Percentiles rank a stretch among this genome's conserved stretches.
These are phyloP conservation scores for Sarcophaga subvicina DNA, from an alignment of 2,888 invertebrate genomes.

Conservation along the genomic window DNA sequence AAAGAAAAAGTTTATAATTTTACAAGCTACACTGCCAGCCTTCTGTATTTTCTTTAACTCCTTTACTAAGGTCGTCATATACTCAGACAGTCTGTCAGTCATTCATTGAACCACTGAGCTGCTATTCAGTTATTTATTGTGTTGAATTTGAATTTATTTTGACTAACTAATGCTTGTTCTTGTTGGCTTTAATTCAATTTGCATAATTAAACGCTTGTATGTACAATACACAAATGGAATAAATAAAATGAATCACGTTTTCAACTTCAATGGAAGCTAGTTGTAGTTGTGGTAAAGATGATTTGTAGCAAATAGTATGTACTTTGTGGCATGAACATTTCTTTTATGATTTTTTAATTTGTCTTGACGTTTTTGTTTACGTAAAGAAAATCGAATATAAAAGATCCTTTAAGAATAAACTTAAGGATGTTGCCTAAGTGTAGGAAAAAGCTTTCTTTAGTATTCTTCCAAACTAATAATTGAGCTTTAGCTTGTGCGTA, in stretches of 20 bases:
- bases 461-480: background rate
- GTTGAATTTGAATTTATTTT: slow-evolving; percentile 20
- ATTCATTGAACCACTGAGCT: background rate
- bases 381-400: background rate
- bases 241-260: background rate
- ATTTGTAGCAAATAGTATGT: background rate
- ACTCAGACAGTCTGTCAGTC: slow-evolving; percentile 1
- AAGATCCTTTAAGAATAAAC: background rate
- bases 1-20: background rate
- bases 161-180: slow-evolving; percentile 37
- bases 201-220: slow-evolving; percentile 64
- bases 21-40: slow-evolving; percentile 4
- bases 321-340: slow-evolving; percentile 32
- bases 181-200: slow-evolving; percentile 63
- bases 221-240: slow-evolving; percentile 3
- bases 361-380: background rate
- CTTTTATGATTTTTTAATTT: background rate
- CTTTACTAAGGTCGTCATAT: background rate
- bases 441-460: slow-evolving; percentile 4
- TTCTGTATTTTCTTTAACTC: slow-evolving; percentile 16
- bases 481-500: slow-evolving; percentile 7
- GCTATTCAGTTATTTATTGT: background rate
- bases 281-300: background rate
- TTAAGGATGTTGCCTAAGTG: background rate
- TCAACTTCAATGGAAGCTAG: slow-evolving; percentile 7